Conservation (phyloP, 2,113 vertebrate genomes). For the Forbesichthys papilliferus region DNA sequence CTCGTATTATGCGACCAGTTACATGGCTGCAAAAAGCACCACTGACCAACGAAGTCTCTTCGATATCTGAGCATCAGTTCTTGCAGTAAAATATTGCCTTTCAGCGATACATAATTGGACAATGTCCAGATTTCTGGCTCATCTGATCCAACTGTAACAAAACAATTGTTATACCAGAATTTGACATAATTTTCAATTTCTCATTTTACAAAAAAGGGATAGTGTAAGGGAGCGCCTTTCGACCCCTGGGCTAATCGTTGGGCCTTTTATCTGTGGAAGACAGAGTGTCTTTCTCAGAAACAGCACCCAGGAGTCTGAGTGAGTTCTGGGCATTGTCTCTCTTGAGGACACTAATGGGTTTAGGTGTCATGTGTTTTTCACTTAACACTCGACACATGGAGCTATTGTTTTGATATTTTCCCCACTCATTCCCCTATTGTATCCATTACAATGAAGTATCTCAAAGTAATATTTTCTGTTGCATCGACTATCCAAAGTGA, state of each 20-base stretch:
- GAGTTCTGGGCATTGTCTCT: constrained; percentile 88
- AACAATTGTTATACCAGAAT: constrained; percentile 64
- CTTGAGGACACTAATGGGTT: constrained; percentile 89
- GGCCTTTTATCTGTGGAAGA: constrained; percentile 83
- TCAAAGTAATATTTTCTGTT: constrained; percentile 80
- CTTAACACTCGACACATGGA: constrained; percentile 84
- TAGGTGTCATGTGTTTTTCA: constrained; percentile 87
- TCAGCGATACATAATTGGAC: constrained; percentile 50
- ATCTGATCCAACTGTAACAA: constrained; percentile 44
- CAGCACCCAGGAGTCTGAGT: constrained; percentile 77
- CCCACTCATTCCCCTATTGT: constrained; percentile 85
- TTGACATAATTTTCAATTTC: constrained; percentile 79
- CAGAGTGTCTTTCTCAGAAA: constrained; percentile 80
- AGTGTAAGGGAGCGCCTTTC: constrained; percentile 76
- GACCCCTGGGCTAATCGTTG: constrained; percentile 83
- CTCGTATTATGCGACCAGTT: constrained; percentile 1
- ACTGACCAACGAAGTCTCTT: constrained; percentile 18
- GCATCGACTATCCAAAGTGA: constrained; percentile 68
- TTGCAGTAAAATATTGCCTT: constrained; percentile 28
- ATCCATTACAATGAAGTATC: constrained; percentile 80
- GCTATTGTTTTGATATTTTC: constrained; percentile 63
- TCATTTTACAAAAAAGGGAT: constrained; percentile 77
- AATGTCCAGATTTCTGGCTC: constrained; percentile 24
- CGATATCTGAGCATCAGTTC: constrained; percentile 25
- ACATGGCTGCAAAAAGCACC: constrained; percentile 37